Conservation (phyloP, 2,888 invertebrate species). For the Hypena proboscidalis region DNA sequence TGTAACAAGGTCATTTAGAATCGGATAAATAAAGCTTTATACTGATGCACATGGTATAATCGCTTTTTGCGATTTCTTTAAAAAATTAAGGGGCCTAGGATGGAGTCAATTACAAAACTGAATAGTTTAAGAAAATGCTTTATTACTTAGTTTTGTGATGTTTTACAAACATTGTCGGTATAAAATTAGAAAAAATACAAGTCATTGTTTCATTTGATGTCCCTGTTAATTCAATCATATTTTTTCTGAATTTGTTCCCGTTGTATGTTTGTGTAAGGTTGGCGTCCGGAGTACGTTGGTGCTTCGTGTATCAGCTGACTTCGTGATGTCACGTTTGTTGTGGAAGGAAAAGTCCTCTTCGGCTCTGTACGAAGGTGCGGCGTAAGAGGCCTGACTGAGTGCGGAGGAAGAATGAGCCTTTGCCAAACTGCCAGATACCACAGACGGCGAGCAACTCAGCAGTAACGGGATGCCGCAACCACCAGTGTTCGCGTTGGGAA, state of each 20-base stretch:
- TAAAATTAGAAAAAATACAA: constrained; percentile 30
- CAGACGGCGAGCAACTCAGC: constrained; percentile 74
- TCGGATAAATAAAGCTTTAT: no score
- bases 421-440: constrained; percentile 68
- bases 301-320: constrained; percentile 33
- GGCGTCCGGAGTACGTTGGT: constrained; percentile 30
- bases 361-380: constrained; percentile 60
- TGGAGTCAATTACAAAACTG: constrained; percentile 1
- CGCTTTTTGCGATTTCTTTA: no score
- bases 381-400: constrained; percentile 41
- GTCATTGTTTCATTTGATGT: constrained; percentile 6
- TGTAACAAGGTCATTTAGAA: no score
- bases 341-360: constrained; percentile 64
- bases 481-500: constrained; percentile 71
- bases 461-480: constrained; percentile 73
- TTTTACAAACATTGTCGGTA: constrained; percentile 35
- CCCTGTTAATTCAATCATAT: constrained; percentile 13
- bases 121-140: constrained; percentile 33
- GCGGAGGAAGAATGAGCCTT: constrained; percentile 61
- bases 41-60: no score
- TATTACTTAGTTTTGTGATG: constrained; percentile 44
- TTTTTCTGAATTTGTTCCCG: constrained; percentile 34
- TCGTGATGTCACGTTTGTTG: constrained; percentile 66
- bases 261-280: constrained; percentile 38
- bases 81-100: no score